Evolutionary conservation across 1,140 invertebrate genomes (phyloP).

Genomic region (Heliconius hewitsoni): DNA sequence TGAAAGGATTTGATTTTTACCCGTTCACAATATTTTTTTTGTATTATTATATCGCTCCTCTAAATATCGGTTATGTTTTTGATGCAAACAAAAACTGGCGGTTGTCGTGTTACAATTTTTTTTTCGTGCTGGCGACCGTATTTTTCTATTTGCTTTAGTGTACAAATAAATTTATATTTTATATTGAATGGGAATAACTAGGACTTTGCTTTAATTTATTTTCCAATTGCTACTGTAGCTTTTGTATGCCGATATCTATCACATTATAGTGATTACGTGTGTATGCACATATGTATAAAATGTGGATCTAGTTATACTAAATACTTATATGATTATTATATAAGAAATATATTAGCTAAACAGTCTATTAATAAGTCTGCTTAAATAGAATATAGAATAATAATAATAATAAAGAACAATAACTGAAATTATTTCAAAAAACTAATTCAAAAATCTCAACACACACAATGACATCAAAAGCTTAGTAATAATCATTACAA

Average conservation of each 20-base stretch:
- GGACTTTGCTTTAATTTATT: background rate
- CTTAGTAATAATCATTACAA: background rate
- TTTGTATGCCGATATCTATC: background rate
- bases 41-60: conserved; percentile 26
- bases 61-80: conserved; percentile 36
- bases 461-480: conserved; percentile 5
- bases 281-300: background rate
- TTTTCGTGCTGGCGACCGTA: conserved; percentile 1
- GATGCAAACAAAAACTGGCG: conserved; percentile 25
- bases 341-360: background rate
- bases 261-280: background rate
- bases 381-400: no score
- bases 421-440: background rate
- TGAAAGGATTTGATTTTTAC: conserved; percentile 42
- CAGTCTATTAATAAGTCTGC: background rate
- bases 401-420: background rate
- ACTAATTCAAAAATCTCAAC: background rate
- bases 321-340: background rate
- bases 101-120: conserved; percentile 4
- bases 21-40: conserved; percentile 30
- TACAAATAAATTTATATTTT: background rate
- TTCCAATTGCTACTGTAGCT: background rate
- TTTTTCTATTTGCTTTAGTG: background rate
- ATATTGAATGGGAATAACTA: background rate
- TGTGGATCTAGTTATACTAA: background rate